Percentiles rank a stretch among this genome's conserved stretches.
Conservation (phyloP, 1,140 invertebrate species). For the Drepana arcuata region DNA sequence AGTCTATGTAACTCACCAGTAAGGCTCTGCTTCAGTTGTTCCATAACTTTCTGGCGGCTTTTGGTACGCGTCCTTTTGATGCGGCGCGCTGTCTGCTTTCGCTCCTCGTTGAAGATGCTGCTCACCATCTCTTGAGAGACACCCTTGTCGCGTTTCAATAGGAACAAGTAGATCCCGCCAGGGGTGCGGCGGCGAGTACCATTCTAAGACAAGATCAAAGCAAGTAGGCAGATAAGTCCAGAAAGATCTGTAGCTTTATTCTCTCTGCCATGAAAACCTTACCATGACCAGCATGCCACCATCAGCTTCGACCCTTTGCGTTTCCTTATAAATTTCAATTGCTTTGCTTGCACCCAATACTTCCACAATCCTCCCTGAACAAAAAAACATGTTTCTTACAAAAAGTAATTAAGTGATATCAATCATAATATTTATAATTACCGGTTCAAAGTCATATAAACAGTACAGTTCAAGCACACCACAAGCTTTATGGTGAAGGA, state of each 20-base stretch:
- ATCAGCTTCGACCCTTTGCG: slow-evolving; percentile 83
- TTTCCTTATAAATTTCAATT: slow-evolving; percentile 83
- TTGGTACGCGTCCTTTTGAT: slow-evolving; percentile 71
- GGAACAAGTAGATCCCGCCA: slow-evolving; percentile 86
- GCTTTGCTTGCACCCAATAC: slow-evolving; percentile 81
- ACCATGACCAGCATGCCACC: slow-evolving; percentile 89
- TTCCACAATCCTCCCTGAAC: slow-evolving; percentile 80
- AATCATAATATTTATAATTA: no score
- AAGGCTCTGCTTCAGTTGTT: slow-evolving; percentile 75
- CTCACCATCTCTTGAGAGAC: slow-evolving; percentile 79
- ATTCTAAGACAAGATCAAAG: slow-evolving; percentile 73
- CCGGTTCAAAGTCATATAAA: no score
- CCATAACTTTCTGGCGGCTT: slow-evolving; percentile 75
- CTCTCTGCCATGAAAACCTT: no score
- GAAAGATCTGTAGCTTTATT: no score
- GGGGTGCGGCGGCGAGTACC: slow-evolving; percentile 84
- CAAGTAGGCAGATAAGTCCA: neutral
- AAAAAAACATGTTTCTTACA: no score
- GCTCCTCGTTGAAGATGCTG: slow-evolving; percentile 81
- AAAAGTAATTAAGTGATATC: no score
- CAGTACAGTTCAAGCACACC: no score
- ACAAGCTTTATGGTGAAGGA: no score
- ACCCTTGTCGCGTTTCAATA: slow-evolving; percentile 82
- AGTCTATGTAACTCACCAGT: slow-evolving; percentile 72
- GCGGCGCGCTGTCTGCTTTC: slow-evolving; percentile 70